Percentiles rank a stretch among this genome's conserved stretches.
These are phyloP conservation scores for Sebastes kiyomatsui DNA, from an alignment of 2,797 vertebrate genomes.

Conservation along the genomic window DNA sequence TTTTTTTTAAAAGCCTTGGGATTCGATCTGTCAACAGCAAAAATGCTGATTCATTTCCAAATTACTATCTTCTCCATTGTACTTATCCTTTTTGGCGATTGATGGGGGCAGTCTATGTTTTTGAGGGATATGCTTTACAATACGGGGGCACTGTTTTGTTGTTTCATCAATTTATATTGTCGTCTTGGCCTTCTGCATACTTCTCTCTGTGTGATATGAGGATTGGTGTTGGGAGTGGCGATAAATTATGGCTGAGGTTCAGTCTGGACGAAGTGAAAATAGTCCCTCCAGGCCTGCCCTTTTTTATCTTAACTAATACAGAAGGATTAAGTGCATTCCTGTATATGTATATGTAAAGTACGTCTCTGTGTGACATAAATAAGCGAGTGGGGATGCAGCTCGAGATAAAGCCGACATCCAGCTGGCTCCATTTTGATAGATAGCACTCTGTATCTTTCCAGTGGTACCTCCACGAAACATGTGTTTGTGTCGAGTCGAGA, in stretches of 20 bases:
- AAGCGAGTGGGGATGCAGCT: conserved; percentile 42
- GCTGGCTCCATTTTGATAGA: conserved; percentile 67
- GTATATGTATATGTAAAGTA: conserved; percentile 17
- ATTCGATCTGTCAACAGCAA: conserved; percentile 42
- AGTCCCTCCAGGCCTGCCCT: neutral
- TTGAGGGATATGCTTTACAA: conserved; percentile 48
- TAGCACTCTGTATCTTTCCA: conserved; percentile 62
- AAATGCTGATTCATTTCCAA: conserved; percentile 71
- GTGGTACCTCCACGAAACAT: conserved; percentile 65
- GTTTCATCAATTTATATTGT: conserved; percentile 66
- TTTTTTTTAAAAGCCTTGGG: conserved; percentile 36
- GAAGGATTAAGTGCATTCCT: conserved; percentile 10
- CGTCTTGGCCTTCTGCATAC: conserved; percentile 42
- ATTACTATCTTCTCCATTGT: conserved; percentile 47
- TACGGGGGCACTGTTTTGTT: conserved; percentile 32
- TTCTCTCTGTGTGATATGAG: conserved; percentile 41
- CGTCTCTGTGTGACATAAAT: conserved; percentile 40
- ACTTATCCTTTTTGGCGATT: conserved; percentile 37
- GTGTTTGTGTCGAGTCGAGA: conserved; percentile 74
- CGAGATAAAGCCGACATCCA: conserved; percentile 57
- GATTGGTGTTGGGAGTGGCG: conserved; percentile 41
- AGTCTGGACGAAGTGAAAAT: conserved; percentile 51
- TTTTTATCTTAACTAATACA: conserved; percentile 47
- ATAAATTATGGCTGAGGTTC: conserved; percentile 55
- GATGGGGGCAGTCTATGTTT: conserved; percentile 47